phyloP scores from a whole-genome alignment of 2,113 vertebrate species.

The Phainopepla nitens region DNA sequence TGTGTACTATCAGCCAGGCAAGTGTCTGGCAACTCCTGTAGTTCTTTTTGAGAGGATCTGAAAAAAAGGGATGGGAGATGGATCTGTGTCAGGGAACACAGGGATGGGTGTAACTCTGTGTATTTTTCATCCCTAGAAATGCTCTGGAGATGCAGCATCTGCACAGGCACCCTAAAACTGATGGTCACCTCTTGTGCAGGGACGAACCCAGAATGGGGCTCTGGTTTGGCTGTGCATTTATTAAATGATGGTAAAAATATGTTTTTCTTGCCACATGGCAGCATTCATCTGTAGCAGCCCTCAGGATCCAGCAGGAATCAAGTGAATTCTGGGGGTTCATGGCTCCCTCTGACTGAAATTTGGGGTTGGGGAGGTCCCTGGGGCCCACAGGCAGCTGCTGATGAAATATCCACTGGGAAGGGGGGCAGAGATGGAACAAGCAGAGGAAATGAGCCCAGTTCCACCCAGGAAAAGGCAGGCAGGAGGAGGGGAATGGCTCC shows the following conservation, averaged over 20 bases:
- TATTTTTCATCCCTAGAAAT: not conserved
- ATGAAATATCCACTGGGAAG: not conserved
- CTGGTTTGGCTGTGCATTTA: not conserved
- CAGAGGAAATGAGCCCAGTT: not conserved
- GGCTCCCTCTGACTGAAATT: not conserved
- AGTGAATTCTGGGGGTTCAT: not conserved
- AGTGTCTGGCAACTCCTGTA: not conserved
- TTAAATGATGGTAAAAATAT: not conserved
- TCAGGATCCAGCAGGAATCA: not conserved
- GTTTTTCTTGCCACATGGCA: not conserved
- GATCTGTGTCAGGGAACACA: not conserved
- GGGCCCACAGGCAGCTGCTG: not conserved
- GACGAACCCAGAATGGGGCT: not conserved
- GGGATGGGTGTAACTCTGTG: not conserved
- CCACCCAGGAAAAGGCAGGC: not conserved
- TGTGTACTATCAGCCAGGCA: not conserved
- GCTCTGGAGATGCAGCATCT: accelerated
- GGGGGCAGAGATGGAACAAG: not conserved
- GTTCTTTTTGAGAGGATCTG: not conserved
- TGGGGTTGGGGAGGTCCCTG: not conserved
- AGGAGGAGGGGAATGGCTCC: not conserved
- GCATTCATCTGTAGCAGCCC: not conserved
- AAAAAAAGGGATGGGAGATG: not conserved
- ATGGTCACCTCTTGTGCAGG: not conserved
- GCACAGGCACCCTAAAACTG: not conserved